phyloP scores from a whole-genome alignment of 1,140 invertebrate genomes.

The Euwallacea similis region DNA sequence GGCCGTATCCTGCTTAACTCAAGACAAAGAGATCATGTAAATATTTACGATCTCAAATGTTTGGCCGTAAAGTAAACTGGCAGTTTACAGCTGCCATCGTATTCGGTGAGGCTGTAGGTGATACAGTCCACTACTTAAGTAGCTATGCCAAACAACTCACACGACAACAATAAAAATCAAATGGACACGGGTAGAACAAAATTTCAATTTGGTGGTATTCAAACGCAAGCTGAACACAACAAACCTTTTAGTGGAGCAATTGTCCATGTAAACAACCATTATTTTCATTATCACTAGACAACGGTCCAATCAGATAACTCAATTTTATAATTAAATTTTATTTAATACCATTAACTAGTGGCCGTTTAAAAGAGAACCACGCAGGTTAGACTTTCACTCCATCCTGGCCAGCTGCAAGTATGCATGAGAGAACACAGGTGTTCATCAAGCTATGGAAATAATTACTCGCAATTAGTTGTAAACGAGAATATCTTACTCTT shows the following conservation, averaged over 20 bases:
- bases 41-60: no score
- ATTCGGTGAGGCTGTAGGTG: no score
- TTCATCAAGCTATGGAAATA: constrained; percentile 6
- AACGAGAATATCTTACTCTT: constrained; percentile 7
- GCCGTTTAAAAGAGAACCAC: constrained; percentile 1
- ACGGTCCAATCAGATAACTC: not conserved
- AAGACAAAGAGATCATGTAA: no score
- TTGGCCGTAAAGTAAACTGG: no score
- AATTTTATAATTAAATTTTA: constrained; percentile 7
- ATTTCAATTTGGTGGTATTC: not conserved
- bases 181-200: no score
- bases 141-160: no score
- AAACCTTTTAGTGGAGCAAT: constrained; percentile 5
- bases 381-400: constrained; percentile 3
- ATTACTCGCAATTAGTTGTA: constrained; percentile 5
- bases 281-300: constrained; percentile 3
- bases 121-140: no score
- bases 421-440: constrained; percentile 6
- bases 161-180: no score
- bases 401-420: constrained; percentile 1
- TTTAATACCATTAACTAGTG: not conserved
- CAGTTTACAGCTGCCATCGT: no score
- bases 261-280: constrained; percentile 1
- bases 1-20: no score
- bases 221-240: not conserved